Conservation (phyloP, 2,113 vertebrate genomes). For the Tupaia chinensis region DNA sequence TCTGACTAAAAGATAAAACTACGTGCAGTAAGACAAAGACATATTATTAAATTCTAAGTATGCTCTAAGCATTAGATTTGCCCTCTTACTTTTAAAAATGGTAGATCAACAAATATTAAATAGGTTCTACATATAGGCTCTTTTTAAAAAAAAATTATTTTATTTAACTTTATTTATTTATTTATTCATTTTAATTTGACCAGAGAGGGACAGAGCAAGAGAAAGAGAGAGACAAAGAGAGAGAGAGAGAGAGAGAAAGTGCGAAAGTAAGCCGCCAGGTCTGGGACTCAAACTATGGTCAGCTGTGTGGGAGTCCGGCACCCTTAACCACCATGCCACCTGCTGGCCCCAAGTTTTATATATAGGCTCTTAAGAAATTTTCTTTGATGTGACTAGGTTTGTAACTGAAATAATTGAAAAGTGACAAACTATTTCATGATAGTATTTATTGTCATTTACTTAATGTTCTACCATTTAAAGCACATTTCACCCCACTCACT, state of each 20-base stretch:
- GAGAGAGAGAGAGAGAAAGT: too few relatives aligned
- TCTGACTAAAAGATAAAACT: conserved; percentile 29
- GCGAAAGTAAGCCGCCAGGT: too few relatives aligned
- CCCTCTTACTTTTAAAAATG: background rate
- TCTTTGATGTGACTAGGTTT: background rate
- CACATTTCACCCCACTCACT: background rate
- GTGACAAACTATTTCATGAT: background rate
- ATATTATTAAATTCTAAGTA: conserved; percentile 19
- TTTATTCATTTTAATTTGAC: too few relatives aligned
- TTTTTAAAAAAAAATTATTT: background rate
- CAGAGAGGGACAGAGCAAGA: too few relatives aligned
- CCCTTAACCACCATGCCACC: too few relatives aligned
- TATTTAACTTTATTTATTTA: too few relatives aligned
- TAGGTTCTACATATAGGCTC: background rate
- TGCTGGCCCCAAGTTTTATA: background rate
- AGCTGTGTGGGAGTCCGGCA: too few relatives aligned
- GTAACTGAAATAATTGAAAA: background rate
- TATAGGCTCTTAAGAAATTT: background rate
- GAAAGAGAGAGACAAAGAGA: too few relatives aligned
- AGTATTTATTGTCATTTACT: conserved; percentile 19
- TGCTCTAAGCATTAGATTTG: background rate
- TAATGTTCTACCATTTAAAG: background rate
- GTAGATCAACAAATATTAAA: background rate
- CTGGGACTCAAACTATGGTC: too few relatives aligned
- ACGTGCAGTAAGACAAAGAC: background rate